A percentile compares a stretch with the other conserved stretches of the same genome.
Conservation (phyloP, 2,888 invertebrate genomes). For the Coenonympha arcania region DNA sequence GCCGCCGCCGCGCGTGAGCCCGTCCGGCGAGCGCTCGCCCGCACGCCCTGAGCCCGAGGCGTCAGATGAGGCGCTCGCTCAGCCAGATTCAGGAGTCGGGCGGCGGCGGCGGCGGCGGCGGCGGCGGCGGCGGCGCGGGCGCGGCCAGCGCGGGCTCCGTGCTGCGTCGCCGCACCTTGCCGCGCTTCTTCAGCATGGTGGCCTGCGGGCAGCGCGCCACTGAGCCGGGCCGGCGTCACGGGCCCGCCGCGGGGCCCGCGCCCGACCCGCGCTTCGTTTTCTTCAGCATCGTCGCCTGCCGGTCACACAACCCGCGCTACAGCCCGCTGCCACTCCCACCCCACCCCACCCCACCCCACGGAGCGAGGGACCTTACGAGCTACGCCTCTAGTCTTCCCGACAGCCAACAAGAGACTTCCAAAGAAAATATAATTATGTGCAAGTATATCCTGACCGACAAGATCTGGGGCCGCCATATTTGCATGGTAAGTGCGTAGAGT, state of each 20-base stretch:
- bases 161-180: slow-evolving; percentile 97
- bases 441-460: too few relatives aligned
- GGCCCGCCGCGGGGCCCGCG: slow-evolving; percentile 78
- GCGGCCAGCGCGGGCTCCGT: slow-evolving; percentile 80
- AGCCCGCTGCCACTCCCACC: slow-evolving; percentile 16
- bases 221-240: slow-evolving; percentile 42
- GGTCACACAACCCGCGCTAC: slow-evolving; percentile 49
- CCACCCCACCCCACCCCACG: slow-evolving; percentile 24
- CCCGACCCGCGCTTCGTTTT: slow-evolving; percentile 98
- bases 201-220: slow-evolving; percentile 82
- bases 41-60: slow-evolving; percentile 65
- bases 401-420: too few relatives aligned
- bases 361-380: slow-evolving; percentile 17
- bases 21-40: slow-evolving; percentile 50
- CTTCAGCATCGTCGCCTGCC: slow-evolving; percentile 99
- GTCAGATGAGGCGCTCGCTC: slow-evolving; percentile 80
- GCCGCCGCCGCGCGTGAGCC: too few relatives aligned
- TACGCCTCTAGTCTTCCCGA: too few relatives aligned
- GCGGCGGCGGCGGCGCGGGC: slow-evolving; percentile 52
- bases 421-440: too few relatives aligned
- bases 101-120: slow-evolving; percentile 48
- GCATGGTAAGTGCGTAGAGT: too few relatives aligned
- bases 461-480: too few relatives aligned
- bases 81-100: slow-evolving; percentile 81
- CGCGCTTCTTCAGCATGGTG: slow-evolving; percentile 99